Percentiles rank a stretch among this genome's conserved stretches.
Evolutionary conservation across 2,113 vertebrate genomes (phyloP).

Genomic region (Procapra przewalskii): DNA sequence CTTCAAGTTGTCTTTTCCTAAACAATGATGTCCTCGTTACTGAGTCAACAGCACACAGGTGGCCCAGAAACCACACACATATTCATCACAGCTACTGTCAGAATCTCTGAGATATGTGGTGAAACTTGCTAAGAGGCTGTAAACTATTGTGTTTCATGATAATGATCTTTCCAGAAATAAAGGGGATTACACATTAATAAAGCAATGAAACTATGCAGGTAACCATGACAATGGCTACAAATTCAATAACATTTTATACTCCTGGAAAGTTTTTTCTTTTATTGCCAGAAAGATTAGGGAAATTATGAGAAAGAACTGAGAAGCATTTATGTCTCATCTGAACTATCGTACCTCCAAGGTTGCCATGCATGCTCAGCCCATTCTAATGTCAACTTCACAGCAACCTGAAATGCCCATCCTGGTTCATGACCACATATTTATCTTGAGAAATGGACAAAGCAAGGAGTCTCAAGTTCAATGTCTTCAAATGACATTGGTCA

Average conservation of each 20-base stretch:
- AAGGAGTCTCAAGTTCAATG: neutral
- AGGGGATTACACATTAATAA: constrained; percentile 79
- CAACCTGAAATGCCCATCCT: neutral
- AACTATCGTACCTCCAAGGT: constrained; percentile 67
- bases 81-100: constrained; percentile 32
- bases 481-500: neutral
- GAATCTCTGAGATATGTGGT: constrained; percentile 48
- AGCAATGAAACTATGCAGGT: constrained; percentile 83
- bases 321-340: constrained; percentile 65
- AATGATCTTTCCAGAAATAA: constrained; percentile 83
- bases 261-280: constrained; percentile 81
- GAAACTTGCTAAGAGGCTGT: constrained; percentile 62
- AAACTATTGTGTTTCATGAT: constrained; percentile 76
- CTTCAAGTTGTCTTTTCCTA: constrained; percentile 58
- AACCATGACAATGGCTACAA: constrained; percentile 84
- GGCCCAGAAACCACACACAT: constrained; percentile 60
- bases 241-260: constrained; percentile 82
- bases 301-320: constrained; percentile 68
- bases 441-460: constrained; percentile 39
- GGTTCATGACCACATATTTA: neutral
- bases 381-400: neutral
- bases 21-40: constrained; percentile 50
- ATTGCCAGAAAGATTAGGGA: constrained; percentile 74
- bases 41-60: constrained; percentile 50
- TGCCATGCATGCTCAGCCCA: fast-evolving